Evolutionary conservation across 1,140 invertebrate species (phyloP), one percentile per base, ranked within the genome.

Genomic region (Platyura marginata): DNA sequence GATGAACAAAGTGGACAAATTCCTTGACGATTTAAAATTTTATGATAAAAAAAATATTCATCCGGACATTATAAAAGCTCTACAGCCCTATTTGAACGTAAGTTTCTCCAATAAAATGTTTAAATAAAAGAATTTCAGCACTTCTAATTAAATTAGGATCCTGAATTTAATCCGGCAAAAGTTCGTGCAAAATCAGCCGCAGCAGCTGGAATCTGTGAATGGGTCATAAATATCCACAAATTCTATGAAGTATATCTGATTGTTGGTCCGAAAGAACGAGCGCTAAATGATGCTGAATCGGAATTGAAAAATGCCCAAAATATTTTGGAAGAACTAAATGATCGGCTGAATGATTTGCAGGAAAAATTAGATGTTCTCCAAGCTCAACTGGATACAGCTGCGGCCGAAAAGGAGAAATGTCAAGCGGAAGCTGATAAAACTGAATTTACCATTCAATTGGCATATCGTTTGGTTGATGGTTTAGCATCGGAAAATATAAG

Each of bases 31-130:
- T 47, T 66, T 97, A 25, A 75, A 84, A 18, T 84, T 84, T 54
- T 94, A 92, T 53, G 82, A 95, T 55, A 96, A 95, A 57, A 89
- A 94, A 61, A 84, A 93, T 55, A 94, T 96, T 57, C 82, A 81
- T 51, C 77, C 86, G 1, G 81, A 86, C 48, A 71, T 90, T 42
- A 75, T 89, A 3, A 90, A 87, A 65, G 80, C 69, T 18, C 61
- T 71, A 22, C 61, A 67, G 45, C 67, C 67, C n/a, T 74, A 72
- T 44, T 56, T 69, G 38, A 13, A 29, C 13, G 25, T 29, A 29
- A 13, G 25, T n/a, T n/a, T n/a, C n/a, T n/a, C n/a, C n/a, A n/a
- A n/a, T n/a, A n/a, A n/a, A n/a, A n/a, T n/a, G n/a, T n/a, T n/a
- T n/a, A n/a, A n/a, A n/a, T n/a, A n/a, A n/a, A n/a, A n/a, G n/a